Evolutionary conservation across 2,797 vertebrate species (phyloP), one percentile per base, ranked within the genome.

Genomic region (Sarcoramphus papa): DNA sequence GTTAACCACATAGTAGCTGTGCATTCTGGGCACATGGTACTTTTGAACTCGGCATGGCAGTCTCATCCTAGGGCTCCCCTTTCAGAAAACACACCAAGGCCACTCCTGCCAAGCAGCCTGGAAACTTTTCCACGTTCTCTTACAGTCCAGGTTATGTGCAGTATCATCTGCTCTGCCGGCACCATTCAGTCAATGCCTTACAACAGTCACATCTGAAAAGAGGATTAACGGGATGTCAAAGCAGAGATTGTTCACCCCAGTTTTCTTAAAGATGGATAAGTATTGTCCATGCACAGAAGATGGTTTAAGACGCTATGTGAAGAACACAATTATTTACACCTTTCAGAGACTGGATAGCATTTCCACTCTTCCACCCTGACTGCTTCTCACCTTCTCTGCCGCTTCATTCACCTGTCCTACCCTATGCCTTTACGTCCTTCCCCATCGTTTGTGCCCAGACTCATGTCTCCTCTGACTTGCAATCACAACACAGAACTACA

Each of bases 1-100:
- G 10, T 84, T 96, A 96, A 96, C 87, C 85, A 75, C 65, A 4
- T 25, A 65, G 88, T 64, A 85, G 62, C 78, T 92, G 69, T 63
- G 79, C 57, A 31, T 23, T 83, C 75, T 8, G 64, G 69, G 73
- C 82, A 63, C 80, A 23, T 5, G 14, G 62, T 54, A 30, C 31
- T 51, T 59, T 33, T 20, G 14, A 72, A 84, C 47, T 77, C 3
- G 0, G 24, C 41, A 28, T 14, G 14, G 40, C 64, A 81, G 62
- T 22, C 22, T 19, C 21, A 72, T 77, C 67, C 35, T 17, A 69
- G 45, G n/a, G 53, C 35, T 80, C 51, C 62, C 51, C 37, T 51
- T 76, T 60, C 75, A 69, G 63, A 40, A 74, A 89, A 68, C 22
- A 63, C 53, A 85, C 53, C 48, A 54, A 35, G 45, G 54, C 35